Percentiles rank a stretch among this genome's conserved stretches.
Evolutionary conservation across 1,140 invertebrate species (phyloP).

Genomic region (Drosophila eugracilis): DNA sequence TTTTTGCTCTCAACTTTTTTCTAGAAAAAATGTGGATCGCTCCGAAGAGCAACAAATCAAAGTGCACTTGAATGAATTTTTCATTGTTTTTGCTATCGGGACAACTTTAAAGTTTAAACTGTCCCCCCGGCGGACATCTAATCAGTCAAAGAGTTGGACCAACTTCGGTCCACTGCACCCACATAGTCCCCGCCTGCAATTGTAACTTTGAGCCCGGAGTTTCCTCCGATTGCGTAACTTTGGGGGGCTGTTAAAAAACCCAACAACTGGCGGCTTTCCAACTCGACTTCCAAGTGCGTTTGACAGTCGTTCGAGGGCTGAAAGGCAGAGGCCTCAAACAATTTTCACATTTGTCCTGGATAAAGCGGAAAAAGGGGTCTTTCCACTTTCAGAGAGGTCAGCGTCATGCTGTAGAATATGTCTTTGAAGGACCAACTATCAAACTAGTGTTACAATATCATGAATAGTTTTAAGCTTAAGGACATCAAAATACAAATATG

Average conservation of each 20-base stretch:
- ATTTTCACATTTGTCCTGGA: slow-evolving; percentile 60
- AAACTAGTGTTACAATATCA: neutral
- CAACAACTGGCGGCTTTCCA: slow-evolving; percentile 66
- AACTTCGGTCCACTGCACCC: slow-evolving; percentile 42
- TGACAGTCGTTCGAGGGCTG: slow-evolving; percentile 58
- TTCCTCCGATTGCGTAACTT: slow-evolving; percentile 59
- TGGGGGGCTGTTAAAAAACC: slow-evolving; percentile 12
- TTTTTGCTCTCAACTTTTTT: slow-evolving; percentile 1
- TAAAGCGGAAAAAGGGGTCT: slow-evolving; percentile 23
- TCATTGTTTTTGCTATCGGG: slow-evolving; percentile 21
- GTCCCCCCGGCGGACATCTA: slow-evolving; percentile 40
- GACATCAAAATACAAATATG: too few relatives aligned
- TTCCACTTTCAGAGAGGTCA: slow-evolving; percentile 7
- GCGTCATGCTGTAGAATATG: too few relatives aligned
- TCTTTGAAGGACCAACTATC: slow-evolving; percentile 4
- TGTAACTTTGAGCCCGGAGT: slow-evolving; percentile 58
- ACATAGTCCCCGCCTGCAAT: slow-evolving; percentile 29
- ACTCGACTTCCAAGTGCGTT: slow-evolving; percentile 60
- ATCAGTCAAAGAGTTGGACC: slow-evolving; percentile 67
- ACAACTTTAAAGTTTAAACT: slow-evolving; percentile 35
- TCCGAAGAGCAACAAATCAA: slow-evolving; percentile 18
- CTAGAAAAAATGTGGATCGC: neutral
- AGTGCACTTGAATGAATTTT: slow-evolving; percentile 34
- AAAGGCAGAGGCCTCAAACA: slow-evolving; percentile 63
- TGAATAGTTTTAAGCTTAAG: neutral